These are phyloP conservation scores for Drosophila picticornis DNA, from an alignment of 2,888 invertebrate genomes.

Conservation along the genomic window DNA sequence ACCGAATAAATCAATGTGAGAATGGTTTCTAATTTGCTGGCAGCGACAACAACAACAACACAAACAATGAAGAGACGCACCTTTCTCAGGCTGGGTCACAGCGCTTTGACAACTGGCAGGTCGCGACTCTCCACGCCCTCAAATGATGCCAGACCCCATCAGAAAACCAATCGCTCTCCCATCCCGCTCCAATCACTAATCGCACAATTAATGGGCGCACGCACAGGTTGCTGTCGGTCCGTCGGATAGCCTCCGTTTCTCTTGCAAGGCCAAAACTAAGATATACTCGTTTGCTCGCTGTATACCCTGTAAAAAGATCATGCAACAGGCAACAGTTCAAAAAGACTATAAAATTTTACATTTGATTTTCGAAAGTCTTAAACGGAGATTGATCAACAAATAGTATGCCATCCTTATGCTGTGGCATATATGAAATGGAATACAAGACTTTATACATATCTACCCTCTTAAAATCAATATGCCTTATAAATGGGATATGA, in stretches of 20 bases:
- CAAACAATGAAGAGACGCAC: slow-evolving; percentile 38
- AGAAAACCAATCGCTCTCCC: slow-evolving; percentile 33
- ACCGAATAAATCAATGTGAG: slow-evolving; percentile 68
- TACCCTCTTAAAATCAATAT: background rate
- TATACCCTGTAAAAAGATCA: slow-evolving; percentile 27
- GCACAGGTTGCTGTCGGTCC: slow-evolving; percentile 54
- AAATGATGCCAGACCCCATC: slow-evolving; percentile 11
- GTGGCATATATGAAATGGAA: background rate
- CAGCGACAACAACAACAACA: slow-evolving; percentile 6
- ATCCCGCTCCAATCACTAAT: slow-evolving; percentile 23
- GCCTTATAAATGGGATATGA: background rate
- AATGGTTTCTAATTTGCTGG: slow-evolving; percentile 61
- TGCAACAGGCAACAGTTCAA: background rate
- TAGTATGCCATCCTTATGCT: accelerated
- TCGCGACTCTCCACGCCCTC: slow-evolving; percentile 45
- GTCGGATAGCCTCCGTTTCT: slow-evolving; percentile 22
- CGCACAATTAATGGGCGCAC: slow-evolving; percentile 46
- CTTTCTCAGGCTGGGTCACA: slow-evolving; percentile 49
- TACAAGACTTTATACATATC: too few species aligned
- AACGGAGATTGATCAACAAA: background rate
- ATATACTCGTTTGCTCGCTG: slow-evolving; percentile 13
- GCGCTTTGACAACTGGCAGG: slow-evolving; percentile 36
- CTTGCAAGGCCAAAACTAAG: slow-evolving; percentile 52
- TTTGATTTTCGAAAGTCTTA: background rate
- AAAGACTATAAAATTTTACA: background rate